These are phyloP conservation scores for Candidula unifasciata DNA, from an alignment of 2,888 invertebrate species.

Conservation along the genomic window DNA sequence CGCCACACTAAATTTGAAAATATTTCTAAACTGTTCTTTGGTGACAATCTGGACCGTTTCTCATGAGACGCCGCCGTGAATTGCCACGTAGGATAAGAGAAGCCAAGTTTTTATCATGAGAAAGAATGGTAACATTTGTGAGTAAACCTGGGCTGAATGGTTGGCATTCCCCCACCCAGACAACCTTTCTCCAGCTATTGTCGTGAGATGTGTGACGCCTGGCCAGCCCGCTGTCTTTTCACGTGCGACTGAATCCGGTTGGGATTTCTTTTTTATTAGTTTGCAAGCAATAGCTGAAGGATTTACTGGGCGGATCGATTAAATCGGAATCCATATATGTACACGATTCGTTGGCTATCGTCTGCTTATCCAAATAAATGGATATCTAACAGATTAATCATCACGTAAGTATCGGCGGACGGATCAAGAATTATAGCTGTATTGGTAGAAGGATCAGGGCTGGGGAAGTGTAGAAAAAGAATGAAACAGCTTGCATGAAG, in stretches of 20 bases:
- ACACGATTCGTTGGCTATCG: background rate
- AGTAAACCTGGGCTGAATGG: conserved; percentile 35
- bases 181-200: conserved; percentile 1
- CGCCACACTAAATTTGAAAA: too few relatives aligned
- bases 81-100: conserved; percentile 34
- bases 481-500: background rate
- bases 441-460: background rate
- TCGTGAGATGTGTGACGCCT: background rate
- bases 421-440: background rate
- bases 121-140: conserved; percentile 45
- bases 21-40: too few relatives aligned
- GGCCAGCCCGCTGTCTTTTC: conserved; percentile 7
- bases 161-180: background rate
- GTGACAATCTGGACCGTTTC: background rate
- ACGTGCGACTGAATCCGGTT: background rate
- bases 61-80: background rate
- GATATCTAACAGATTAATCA: background rate
- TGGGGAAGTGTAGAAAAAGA: background rate
- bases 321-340: background rate
- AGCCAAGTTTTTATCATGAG: conserved; percentile 16
- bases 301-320: background rate
- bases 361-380: background rate
- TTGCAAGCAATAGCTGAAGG: background rate
- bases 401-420: background rate
- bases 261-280: background rate